A percentile compares a stretch with the other conserved stretches of the same genome.
phyloP scores from a whole-genome alignment of 2,888 invertebrate genomes.

The Dasypogon diadema region DNA sequence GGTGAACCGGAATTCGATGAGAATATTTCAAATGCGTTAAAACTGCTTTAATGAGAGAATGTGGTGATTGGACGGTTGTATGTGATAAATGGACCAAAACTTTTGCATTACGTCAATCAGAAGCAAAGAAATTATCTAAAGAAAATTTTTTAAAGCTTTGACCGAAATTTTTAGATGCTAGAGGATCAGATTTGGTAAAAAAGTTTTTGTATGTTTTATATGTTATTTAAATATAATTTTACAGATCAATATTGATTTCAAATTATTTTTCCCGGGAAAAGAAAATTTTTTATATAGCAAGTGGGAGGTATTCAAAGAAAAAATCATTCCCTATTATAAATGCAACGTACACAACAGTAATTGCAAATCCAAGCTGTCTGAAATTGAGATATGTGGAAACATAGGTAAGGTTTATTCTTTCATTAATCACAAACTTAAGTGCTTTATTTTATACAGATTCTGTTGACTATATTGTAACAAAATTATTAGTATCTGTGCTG shows the following conservation, averaged over 20 bases:
- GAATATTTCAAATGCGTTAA: slow-evolving; percentile 11
- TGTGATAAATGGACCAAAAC: slow-evolving; percentile 43
- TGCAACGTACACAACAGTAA: not conserved
- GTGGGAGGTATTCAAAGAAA: not conserved
- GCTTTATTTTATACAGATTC: too few species aligned
- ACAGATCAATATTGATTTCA: slow-evolving; percentile 16
- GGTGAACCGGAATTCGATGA: slow-evolving; percentile 2
- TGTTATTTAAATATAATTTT: not conserved
- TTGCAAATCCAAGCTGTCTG: too few species aligned
- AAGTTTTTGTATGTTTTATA: too few species aligned
- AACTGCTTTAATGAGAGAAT: slow-evolving; percentile 13
- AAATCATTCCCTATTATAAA: too few species aligned
- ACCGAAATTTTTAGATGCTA: slow-evolving; percentile 13
- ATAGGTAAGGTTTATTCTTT: too few species aligned
- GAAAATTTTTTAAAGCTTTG: slow-evolving; percentile 7
- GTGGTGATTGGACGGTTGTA: slow-evolving; percentile 1
- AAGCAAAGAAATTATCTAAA: not conserved
- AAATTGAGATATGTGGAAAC: too few species aligned
- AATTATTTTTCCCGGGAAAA: not conserved
- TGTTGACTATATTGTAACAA: slow-evolving; percentile 7
- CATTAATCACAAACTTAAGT: too few species aligned
- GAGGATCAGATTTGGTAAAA: not conserved
- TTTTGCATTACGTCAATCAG: slow-evolving; percentile 6
- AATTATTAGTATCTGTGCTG: too few species aligned
- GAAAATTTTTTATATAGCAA: slow-evolving; percentile 1